Evolutionary conservation across 2,888 invertebrate genomes (phyloP).

Genomic region (Watsonalla cultraria): DNA sequence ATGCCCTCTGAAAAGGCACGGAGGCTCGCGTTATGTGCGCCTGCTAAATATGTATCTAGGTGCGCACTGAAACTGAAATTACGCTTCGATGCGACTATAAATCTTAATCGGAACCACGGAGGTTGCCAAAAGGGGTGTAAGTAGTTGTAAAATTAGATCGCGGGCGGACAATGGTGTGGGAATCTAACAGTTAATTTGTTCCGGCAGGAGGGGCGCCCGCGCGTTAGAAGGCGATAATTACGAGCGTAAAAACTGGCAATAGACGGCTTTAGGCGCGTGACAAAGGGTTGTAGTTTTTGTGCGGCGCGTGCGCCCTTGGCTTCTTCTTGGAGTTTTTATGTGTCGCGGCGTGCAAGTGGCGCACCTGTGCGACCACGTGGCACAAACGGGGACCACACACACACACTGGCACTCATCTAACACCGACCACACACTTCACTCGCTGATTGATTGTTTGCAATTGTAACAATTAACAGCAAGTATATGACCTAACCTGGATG

Average conservation of each 20-base stretch:
- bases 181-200: constrained; percentile 52
- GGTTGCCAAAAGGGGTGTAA: neutral
- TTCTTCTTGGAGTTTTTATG: constrained; percentile 34
- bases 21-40: constrained; percentile 42
- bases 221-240: constrained; percentile 46
- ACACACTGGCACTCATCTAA: neutral
- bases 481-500: neutral
- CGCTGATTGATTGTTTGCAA: no score
- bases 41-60: constrained; percentile 51
- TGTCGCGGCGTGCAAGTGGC: constrained; percentile 21
- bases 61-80: neutral
- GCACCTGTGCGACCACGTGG: constrained; percentile 11
- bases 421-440: no score
- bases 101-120: neutral
- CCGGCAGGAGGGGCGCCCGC: constrained; percentile 41
- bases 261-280: constrained; percentile 28
- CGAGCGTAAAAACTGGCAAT: constrained; percentile 35
- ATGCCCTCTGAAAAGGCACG: constrained; percentile 58
- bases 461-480: no score
- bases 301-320: constrained; percentile 41
- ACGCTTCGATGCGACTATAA: neutral
- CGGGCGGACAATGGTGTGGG: constrained; percentile 27
- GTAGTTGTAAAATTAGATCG: neutral
- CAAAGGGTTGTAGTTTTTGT: constrained; percentile 50
- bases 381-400: no score